Evolutionary conservation across 2,888 invertebrate species (phyloP).

Genomic region (Rotaria socialis): DNA sequence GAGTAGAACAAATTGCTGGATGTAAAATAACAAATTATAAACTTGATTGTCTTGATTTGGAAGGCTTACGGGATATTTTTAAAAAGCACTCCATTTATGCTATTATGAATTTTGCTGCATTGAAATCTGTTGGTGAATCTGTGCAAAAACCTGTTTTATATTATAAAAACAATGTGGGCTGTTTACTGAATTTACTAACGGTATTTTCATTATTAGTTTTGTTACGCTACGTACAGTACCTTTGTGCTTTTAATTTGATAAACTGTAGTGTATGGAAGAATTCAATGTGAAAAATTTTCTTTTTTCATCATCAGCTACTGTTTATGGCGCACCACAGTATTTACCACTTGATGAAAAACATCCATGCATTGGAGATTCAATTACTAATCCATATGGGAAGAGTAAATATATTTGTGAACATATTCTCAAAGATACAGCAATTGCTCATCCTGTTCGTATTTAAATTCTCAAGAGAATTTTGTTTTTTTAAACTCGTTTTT

Average conservation of each 20-base stretch:
- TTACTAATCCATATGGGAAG: constrained; percentile 89
- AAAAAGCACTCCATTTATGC: constrained; percentile 38
- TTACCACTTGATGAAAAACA: constrained; percentile 85
- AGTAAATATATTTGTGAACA: constrained; percentile 93
- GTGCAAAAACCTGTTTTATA: constrained; percentile 84
- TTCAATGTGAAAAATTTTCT: constrained; percentile 77
- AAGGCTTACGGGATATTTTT: constrained; percentile 24
- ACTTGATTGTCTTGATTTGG: constrained; percentile 40
- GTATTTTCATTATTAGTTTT: neutral
- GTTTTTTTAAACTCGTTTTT: neutral
- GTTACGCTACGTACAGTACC: neutral
- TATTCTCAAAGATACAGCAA: constrained; percentile 80
- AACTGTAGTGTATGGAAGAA: constrained; percentile 73
- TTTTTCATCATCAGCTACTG: constrained; percentile 83
- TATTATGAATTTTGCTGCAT: constrained; percentile 92
- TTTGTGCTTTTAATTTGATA: no score
- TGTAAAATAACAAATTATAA: constrained; percentile 61
- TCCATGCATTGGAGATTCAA: constrained; percentile 70
- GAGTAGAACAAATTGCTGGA: constrained; percentile 75
- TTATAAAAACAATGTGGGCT: constrained; percentile 87
- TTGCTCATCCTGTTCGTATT: constrained; percentile 71
- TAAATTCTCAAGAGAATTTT: neutral
- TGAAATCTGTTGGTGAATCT: constrained; percentile 93
- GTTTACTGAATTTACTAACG: constrained; percentile 76
- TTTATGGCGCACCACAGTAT: constrained; percentile 81